phyloP scores from a whole-genome alignment of 2,113 vertebrate genomes.

The Eurystomus gularis region DNA sequence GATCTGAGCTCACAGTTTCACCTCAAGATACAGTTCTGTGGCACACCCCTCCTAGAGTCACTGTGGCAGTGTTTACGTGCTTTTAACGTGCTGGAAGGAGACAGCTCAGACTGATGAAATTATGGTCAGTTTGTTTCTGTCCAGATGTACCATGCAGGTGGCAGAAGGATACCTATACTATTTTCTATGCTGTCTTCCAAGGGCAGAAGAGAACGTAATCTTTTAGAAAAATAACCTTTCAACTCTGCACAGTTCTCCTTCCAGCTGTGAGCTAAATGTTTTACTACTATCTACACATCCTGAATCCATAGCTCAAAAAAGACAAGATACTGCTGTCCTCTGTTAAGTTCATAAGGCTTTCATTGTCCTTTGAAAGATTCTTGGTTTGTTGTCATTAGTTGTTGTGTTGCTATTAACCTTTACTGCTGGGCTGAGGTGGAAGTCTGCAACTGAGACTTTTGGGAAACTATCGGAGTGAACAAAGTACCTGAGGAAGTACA shows the following conservation, averaged over 20 bases:
- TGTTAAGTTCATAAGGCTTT: not conserved
- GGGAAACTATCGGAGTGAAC: not conserved
- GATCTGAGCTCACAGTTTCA: not conserved
- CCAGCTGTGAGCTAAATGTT: not conserved
- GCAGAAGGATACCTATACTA: not conserved
- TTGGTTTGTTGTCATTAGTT: not conserved
- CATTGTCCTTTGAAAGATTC: not conserved
- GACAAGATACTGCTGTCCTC: not conserved
- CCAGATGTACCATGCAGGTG: not conserved
- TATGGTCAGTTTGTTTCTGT: not conserved
- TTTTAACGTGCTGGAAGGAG: not conserved
- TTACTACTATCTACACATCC: not conserved
- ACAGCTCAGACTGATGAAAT: not conserved
- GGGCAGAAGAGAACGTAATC: not conserved
- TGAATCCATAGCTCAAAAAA: not conserved
- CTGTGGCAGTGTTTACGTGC: not conserved
- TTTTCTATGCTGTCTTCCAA: not conserved
- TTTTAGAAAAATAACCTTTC: not conserved
- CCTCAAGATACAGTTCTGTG: not conserved
- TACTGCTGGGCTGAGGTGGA: not conserved
- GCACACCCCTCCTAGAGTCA: not conserved
- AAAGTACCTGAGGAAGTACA: not conserved
- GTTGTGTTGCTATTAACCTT: not conserved
- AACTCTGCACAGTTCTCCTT: not conserved
- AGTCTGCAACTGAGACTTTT: not conserved